Base-by-base conservation (phyloP, 1,140 invertebrate species). In the Campodea augens region DNA sequence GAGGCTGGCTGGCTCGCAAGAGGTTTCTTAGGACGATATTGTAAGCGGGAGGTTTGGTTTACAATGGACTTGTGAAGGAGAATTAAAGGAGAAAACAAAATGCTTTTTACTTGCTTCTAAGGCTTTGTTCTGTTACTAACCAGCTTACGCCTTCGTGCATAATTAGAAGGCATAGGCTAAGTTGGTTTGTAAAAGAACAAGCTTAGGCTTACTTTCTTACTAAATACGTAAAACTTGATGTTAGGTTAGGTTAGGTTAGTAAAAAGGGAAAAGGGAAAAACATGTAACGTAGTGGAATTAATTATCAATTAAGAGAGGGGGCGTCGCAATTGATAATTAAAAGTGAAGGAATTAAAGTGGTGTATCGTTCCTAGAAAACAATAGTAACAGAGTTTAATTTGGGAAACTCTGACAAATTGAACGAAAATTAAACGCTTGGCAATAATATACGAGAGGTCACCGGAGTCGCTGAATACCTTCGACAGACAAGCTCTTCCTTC, bases 1-100 rank as follows among this genome's bases (percentile, higher is more conserved):
- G 79, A 54, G 77, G 75, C 48, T 87, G 77, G 72, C 59, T 81
- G n/a, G 66, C 70, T 0, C 66, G 77, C 45, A 62, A 64, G 38
- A 68, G 62, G 53, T 72, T 75, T 52, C 55, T 66, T 15, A 66
- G 61, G 41, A 55, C 60, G 49, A 75, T 78, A 52, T 55, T 79
- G 77, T 79, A 62, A 69, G 73, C 70, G 47, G 51, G 41, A 45
- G 50, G 27, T 38, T 38, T 36, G 13, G 7, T 27, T 3, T 42
- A 13, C 12, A 47, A 20, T 10, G 25, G n/a, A 40, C 21, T 55
- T 24, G 61, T 60, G 42, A 49, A 55, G 41, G 53, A 52, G 32
- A 45, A 49, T 27, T 56, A 61, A 47, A 7, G 45, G 18, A 22
- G 7, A 48, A 19, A 25, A 37, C 18, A 38, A 18, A 20, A 44